A percentile compares a stretch with the other conserved stretches of the same genome.
phyloP scores from a whole-genome alignment of 1,140 invertebrate species.

The Charaxes varanes region DNA sequence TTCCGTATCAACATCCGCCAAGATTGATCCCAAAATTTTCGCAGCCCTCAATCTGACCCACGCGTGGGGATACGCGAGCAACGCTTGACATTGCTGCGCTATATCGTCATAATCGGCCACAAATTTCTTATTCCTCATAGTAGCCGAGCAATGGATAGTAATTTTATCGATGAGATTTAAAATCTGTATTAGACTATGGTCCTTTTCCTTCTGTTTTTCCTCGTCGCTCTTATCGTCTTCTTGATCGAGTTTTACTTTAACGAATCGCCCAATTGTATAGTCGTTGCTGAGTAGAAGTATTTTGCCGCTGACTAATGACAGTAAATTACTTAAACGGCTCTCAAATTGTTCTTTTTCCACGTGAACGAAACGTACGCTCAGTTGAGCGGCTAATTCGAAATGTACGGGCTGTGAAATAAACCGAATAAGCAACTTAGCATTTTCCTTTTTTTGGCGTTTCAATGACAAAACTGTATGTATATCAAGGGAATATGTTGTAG shows the following conservation, averaged over 20 bases:
- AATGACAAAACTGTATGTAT: too few species aligned
- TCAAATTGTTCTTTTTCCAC: conserved; percentile 81
- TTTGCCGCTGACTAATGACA: conserved; percentile 74
- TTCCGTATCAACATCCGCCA: conserved; percentile 77
- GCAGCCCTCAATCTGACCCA: conserved; percentile 83
- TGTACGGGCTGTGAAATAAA: conserved; percentile 63
- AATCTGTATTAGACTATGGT: conserved; percentile 75
- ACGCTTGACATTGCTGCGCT: conserved; percentile 82
- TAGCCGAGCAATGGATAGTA: conserved; percentile 59
- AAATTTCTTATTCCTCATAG: conserved; percentile 61
- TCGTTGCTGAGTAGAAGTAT: conserved; percentile 53
- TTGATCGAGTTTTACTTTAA: conserved; percentile 48
- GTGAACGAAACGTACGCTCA: conserved; percentile 81
- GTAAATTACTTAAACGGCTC: conserved; percentile 72
- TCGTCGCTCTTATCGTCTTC: conserved; percentile 51
- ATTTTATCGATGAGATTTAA: conserved; percentile 74
- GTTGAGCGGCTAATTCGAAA: conserved; percentile 77
- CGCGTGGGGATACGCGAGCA: conserved; percentile 77
- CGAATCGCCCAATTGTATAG: conserved; percentile 63
- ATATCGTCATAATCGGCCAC: conserved; percentile 73
- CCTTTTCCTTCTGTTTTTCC: conserved; percentile 67
- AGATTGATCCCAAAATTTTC: conserved; percentile 83
- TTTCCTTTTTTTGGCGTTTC: too few species aligned
- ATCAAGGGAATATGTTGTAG: too few species aligned
- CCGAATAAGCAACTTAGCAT: too few species aligned